Evolutionary conservation across 2,888 invertebrate genomes (phyloP).

Genomic region (Ypsolopha sequella): DNA sequence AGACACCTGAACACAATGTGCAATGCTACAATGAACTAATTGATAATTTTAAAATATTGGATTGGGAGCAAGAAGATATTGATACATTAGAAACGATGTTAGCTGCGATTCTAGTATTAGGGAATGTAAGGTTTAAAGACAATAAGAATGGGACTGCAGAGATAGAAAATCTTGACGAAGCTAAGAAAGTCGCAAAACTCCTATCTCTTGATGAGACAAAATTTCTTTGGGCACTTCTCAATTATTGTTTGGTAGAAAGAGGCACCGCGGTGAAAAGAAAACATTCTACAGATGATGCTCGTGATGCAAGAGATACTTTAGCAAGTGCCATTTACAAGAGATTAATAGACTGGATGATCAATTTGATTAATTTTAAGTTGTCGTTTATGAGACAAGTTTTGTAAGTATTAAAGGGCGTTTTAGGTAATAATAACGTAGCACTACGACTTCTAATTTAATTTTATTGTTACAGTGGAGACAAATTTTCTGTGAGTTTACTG

Average conservation of each 20-base stretch:
- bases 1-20: slow-evolving; percentile 75
- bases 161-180: slow-evolving; percentile 79
- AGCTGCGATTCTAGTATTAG: slow-evolving; percentile 82
- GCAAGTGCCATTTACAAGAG: slow-evolving; percentile 88
- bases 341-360: slow-evolving; percentile 90
- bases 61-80: slow-evolving; percentile 79
- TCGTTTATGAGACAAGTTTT: slow-evolving; percentile 87
- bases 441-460: slow-evolving; percentile 8
- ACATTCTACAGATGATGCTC: slow-evolving; percentile 85
- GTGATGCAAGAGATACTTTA: slow-evolving; percentile 86
- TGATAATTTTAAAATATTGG: slow-evolving; percentile 74
- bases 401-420: slow-evolving; percentile 68
- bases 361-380: slow-evolving; percentile 86
- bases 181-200: slow-evolving; percentile 79
- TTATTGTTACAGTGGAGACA: slow-evolving; percentile 79
- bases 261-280: slow-evolving; percentile 76
- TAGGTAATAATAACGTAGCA: neutral
- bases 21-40: slow-evolving; percentile 74
- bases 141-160: slow-evolving; percentile 75
- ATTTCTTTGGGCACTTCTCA: slow-evolving; percentile 86
- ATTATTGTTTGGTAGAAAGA: slow-evolving; percentile 84
- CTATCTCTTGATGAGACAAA: slow-evolving; percentile 85
- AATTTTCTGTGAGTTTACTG: slow-evolving; percentile 82
- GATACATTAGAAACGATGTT: slow-evolving; percentile 78
- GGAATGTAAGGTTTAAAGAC: slow-evolving; percentile 83